These are phyloP conservation scores for Orthosia cruda DNA, from an alignment of 2,888 invertebrate species.

Conservation along the genomic window DNA sequence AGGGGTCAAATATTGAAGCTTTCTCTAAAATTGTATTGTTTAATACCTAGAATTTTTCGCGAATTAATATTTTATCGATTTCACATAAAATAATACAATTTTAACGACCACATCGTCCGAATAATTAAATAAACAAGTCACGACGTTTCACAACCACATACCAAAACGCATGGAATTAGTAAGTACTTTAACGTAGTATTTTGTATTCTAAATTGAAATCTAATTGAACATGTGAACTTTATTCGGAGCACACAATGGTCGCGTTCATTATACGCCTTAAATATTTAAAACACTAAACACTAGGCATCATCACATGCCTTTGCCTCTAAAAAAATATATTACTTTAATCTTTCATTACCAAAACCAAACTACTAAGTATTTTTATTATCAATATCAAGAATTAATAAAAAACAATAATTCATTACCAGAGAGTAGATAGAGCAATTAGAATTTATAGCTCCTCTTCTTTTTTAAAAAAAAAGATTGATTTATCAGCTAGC, in stretches of 20 bases:
- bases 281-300: background rate
- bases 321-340: too few relatives aligned
- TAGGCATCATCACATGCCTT: too few relatives aligned
- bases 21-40: background rate
- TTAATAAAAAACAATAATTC: background rate
- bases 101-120: background rate
- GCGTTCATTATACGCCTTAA: background rate
- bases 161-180: background rate
- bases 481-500: background rate
- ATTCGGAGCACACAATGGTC: conserved; percentile 17
- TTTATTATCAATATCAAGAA: background rate
- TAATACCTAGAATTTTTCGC: background rate
- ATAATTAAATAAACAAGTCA: conserved; percentile 30
- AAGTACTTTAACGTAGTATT: background rate
- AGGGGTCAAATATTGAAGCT: conserved; percentile 3
- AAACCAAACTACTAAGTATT: background rate
- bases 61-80: background rate
- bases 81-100: conserved; percentile 1
- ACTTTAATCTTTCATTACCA: background rate
- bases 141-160: background rate
- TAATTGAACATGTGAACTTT: conserved; percentile 25
- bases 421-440: background rate
- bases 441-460: background rate
- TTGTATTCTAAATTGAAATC: conserved; percentile 25
- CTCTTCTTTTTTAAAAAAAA: background rate